Base-by-base conservation (phyloP, 2,797 vertebrate genomes). In the Enteromius afrohamiltoni region DNA sequence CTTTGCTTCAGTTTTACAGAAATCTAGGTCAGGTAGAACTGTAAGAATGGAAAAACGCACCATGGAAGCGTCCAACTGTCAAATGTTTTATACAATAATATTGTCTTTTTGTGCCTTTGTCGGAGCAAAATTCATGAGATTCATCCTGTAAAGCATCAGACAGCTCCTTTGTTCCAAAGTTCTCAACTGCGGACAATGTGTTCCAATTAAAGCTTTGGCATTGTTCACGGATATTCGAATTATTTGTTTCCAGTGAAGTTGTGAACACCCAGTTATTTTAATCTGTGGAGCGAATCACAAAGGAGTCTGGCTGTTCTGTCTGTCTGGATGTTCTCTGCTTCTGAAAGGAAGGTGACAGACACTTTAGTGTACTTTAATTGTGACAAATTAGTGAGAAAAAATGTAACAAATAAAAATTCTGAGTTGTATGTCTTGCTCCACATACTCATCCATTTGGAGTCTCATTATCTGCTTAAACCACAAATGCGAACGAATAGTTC, bases 21-120 rank as follows among this genome's bases (percentile, higher is more conserved):
- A 88, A 88, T 86, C 49, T 80, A 85, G 90, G 85, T 88, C 85
- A 88, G 82, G 85, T 88, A 88, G 86, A 85, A 87, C 76, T 64
- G 75, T 55, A 68, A 67, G 45, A 85, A 82, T 37, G 60, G 17
- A 21, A 34, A 69, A 51, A 78, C 34, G 62, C 82, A 73, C 42
- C 42, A 80, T 80, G 45, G 47, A 82, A 51, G 71, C 31, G 26
- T 76, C 81, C 80, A 69, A 78, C 79, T 69, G 68, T 65, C 75
- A 79, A 49, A 81, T 65, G 68, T 55, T 55, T 62, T 23, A 26
- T 11, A 23, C 53, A 58, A 58, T 40, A 73, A 47, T 16, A 73
- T 74, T 29, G 21, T 67, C n/a, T 74, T 74, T 67, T 58, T 82
- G 34, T 71, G 4, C 34, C 40, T 78, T 68, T 83, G 62, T 81